Percentiles rank a stretch among this genome's conserved stretches.
These are phyloP conservation scores for Lonchura striata DNA, from an alignment of 2,113 vertebrate genomes.

Conservation along the genomic window DNA sequence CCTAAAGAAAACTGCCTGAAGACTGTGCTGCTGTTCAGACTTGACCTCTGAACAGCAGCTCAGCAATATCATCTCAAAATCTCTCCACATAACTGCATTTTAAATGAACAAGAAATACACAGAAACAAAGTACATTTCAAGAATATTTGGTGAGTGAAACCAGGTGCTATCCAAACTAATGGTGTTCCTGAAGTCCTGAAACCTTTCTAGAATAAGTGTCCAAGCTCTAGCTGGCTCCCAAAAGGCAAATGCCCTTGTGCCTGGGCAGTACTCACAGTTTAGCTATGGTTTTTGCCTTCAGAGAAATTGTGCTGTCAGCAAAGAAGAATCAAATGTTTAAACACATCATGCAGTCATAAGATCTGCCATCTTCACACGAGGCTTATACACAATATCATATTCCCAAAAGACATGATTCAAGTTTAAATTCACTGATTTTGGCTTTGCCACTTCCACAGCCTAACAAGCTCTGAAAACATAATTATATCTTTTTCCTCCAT, in stretches of 20 bases:
- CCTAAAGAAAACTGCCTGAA: not conserved
- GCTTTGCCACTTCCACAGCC: not conserved
- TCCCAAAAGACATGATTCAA: not conserved
- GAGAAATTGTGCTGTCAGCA: not conserved
- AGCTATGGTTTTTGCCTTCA: not conserved
- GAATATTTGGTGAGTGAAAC: not conserved
- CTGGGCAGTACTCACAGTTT: not conserved
- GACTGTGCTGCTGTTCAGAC: no score
- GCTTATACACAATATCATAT: no score
- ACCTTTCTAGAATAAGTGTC: not conserved
- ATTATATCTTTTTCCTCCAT: accelerated
- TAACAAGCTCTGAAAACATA: not conserved
- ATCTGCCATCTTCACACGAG: accelerated
- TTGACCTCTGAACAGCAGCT: not conserved
- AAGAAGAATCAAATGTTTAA: not conserved
- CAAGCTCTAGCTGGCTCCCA: not conserved
- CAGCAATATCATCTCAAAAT: not conserved
- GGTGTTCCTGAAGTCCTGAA: not conserved
- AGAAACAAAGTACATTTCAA: not conserved
- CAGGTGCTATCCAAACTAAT: not conserved
- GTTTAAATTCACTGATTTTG: not conserved
- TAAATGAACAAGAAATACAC: not conserved
- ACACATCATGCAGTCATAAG: not conserved
- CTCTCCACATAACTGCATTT: not conserved
- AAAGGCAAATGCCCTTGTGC: not conserved